Evolutionary conservation across 2,113 vertebrate species (phyloP).

Genomic region (Chloropsis hardwickii): DNA sequence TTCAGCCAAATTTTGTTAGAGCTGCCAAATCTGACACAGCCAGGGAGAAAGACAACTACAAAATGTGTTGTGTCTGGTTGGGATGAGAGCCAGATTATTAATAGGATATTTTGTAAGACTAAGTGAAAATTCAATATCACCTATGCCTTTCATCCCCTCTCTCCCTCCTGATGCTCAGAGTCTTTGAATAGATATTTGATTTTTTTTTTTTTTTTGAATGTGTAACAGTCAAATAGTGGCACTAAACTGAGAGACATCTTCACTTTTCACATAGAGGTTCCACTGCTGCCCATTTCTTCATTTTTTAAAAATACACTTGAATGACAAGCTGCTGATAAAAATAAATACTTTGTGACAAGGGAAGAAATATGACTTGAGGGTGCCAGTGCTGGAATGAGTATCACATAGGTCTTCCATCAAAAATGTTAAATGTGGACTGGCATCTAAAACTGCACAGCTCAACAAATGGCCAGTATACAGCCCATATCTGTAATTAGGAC

Average conservation of each 20-base stretch:
- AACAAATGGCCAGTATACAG: constrained; percentile 6
- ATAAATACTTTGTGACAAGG: constrained; percentile 78
- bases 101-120: constrained; percentile 7
- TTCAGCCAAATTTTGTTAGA: neutral
- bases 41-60: neutral
- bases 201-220: constrained; percentile 44
- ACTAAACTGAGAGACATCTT: constrained; percentile 5
- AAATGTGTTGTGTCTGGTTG: constrained; percentile 20
- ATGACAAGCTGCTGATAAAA: constrained; percentile 70
- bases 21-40: neutral
- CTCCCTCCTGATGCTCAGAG: neutral
- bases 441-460: constrained; percentile 36
- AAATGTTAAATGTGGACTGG: constrained; percentile 53
- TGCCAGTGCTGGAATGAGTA: constrained; percentile 50
- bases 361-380: constrained; percentile 64
- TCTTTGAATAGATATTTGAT: constrained; percentile 21
- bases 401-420: constrained; percentile 48
- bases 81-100: constrained; percentile 42
- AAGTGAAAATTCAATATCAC: neutral
- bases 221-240: neutral
- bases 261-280: neutral
- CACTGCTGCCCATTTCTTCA: neutral
- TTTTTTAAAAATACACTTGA: constrained; percentile 21
- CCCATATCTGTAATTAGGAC: neutral
- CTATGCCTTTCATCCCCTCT: neutral